Evolutionary conservation across 1,140 invertebrate species (phyloP).

Genomic region (Lepidurus apus): DNA sequence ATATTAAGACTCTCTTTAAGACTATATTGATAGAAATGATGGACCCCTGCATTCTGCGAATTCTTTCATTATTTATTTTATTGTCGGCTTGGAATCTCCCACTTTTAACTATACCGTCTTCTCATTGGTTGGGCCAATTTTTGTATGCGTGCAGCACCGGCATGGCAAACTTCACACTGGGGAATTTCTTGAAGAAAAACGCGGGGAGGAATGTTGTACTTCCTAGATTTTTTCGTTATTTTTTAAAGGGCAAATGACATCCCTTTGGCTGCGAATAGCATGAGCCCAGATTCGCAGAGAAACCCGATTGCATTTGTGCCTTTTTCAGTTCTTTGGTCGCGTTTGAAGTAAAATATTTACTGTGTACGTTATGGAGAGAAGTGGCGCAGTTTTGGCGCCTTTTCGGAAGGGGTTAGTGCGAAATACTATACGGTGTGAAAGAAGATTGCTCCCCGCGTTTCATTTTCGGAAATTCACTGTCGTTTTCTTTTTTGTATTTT

Average conservation of each 20-base stretch:
- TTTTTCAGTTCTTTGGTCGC: background rate
- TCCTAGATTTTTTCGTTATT: background rate
- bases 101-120: background rate
- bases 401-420: background rate
- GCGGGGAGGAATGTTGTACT: background rate
- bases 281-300: background rate
- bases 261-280: background rate
- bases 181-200: background rate
- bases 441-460: background rate
- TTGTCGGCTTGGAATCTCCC: conserved; percentile 5
- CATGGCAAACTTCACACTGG: background rate
- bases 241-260: background rate
- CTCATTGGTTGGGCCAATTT: too few relatives aligned
- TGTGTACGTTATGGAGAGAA: background rate
- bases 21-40: conserved; percentile 10
- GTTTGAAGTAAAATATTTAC: background rate
- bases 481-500: background rate
- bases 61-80: background rate
- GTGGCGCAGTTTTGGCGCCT: background rate
- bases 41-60: background rate
- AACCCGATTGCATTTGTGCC: background rate
- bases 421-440: background rate
- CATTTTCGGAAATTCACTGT: background rate
- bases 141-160: too few relatives aligned
- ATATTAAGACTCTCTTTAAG: background rate